These are phyloP conservation scores for Pterocles gutturalis DNA, from an alignment of 2,113 vertebrate species.

Conservation along the genomic window DNA sequence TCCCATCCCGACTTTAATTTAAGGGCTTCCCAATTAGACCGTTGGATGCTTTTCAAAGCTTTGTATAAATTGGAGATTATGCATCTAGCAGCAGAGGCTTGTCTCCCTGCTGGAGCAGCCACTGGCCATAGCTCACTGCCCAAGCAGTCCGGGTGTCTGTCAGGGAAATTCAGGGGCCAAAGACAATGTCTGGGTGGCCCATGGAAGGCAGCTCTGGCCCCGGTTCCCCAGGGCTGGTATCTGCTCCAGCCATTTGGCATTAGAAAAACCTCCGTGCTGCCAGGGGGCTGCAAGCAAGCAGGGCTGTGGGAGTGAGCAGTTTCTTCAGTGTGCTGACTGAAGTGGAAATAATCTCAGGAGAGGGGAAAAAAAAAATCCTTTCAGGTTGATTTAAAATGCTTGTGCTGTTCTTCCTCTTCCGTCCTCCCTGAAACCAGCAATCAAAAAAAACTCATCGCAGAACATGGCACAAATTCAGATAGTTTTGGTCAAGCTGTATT, in stretches of 20 bases:
- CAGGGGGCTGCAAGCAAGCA: background rate
- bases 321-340: accelerated
- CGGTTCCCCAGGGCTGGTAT: accelerated
- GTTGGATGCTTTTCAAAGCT: constrained; percentile 62
- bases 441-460: background rate
- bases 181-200: accelerated
- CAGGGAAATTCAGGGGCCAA: accelerated
- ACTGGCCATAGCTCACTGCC: accelerated
- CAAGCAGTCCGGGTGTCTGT: accelerated
- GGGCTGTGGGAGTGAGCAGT: background rate
- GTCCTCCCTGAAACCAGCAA: background rate
- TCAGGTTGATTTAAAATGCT: background rate
- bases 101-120: background rate
- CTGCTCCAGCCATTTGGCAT: background rate
- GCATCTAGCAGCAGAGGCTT: constrained; percentile 29
- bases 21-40: constrained; percentile 61
- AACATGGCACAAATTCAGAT: background rate
- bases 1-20: constrained; percentile 61
- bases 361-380: background rate
- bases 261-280: background rate
- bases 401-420: constrained; percentile 8
- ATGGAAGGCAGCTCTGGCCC: background rate
- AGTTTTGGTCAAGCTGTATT: constrained; percentile 5
- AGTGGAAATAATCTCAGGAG: background rate
- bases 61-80: constrained; percentile 33